Conservation (phyloP, 2,797 vertebrate species). For the Carcharodon carcharias region DNA sequence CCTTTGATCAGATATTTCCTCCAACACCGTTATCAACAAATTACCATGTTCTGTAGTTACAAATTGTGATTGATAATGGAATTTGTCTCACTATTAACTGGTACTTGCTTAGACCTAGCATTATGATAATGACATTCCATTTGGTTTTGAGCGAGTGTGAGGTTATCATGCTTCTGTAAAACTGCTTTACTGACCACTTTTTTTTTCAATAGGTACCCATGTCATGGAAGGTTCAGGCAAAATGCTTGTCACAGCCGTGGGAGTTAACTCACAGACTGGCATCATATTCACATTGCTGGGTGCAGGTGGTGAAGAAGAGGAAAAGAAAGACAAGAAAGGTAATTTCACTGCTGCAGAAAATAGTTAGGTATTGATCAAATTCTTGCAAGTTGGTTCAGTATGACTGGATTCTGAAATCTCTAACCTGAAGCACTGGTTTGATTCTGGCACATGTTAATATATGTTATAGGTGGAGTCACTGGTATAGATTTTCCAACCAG, state of each 20-base stretch:
- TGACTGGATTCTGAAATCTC: neutral
- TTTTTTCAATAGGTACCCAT: constrained; percentile 73
- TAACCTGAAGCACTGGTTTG: neutral
- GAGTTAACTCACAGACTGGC: constrained; percentile 96
- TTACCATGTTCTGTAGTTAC: neutral
- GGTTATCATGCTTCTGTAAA: neutral
- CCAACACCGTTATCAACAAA: neutral
- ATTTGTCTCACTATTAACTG: neutral
- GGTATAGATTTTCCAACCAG: neutral
- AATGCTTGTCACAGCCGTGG: constrained; percentile 91
- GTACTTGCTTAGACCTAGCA: neutral
- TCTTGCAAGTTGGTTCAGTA: neutral
- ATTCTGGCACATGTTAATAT: neutral
- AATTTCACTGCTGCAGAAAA: constrained; percentile 39
- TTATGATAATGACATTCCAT: neutral
- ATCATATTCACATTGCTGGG: constrained; percentile 95
- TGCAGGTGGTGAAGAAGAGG: constrained; percentile 82
- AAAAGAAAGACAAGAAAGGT: constrained; percentile 99
- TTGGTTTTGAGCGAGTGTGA: neutral
- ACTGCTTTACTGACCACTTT: neutral
- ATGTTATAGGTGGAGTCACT: neutral
- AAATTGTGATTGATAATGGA: neutral
- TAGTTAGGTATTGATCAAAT: neutral
- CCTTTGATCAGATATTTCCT: neutral
- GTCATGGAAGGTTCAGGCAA: constrained; percentile 97